Conservation (phyloP, 2,113 vertebrate genomes). For the Canis aureus region DNA sequence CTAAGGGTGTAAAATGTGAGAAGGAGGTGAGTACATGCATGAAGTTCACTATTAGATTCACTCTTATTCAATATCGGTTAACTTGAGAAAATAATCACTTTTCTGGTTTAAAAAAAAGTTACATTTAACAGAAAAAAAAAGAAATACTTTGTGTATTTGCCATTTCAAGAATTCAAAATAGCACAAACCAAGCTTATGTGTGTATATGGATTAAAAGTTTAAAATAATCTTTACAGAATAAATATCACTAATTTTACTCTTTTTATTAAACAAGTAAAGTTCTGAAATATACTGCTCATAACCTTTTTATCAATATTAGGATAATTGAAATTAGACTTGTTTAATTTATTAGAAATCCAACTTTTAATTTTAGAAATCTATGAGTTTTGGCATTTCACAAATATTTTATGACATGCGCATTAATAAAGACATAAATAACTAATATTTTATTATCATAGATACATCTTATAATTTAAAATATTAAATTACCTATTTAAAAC, state of each 20-base stretch:
- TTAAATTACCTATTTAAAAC: not conserved
- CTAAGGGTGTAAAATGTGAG: not conserved
- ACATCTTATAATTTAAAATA: not conserved
- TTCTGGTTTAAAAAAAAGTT: not conserved
- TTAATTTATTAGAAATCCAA: slow-evolving; percentile 31
- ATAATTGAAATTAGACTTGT: not conserved
- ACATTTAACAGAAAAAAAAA: not conserved
- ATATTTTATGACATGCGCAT: slow-evolving; percentile 17
- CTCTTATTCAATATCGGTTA: not conserved
- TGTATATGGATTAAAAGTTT: not conserved
- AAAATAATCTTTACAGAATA: not conserved
- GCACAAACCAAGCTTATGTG: not conserved
- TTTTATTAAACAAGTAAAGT: slow-evolving; percentile 1
- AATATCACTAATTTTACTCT: not conserved
- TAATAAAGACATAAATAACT: slow-evolving; percentile 17
- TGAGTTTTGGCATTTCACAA: not conserved
- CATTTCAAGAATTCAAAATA: slow-evolving; percentile 33
- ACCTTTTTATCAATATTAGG: not conserved
- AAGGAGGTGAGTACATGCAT: not conserved
- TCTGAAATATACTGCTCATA: not conserved
- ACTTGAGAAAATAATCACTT: not conserved
- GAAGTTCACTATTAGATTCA: not conserved
- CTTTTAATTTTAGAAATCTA: slow-evolving; percentile 56
- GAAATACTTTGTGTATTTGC: not conserved
- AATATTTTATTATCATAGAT: not conserved